Percentiles rank a stretch among this genome's conserved stretches.
Conservation (phyloP, 2,888 invertebrate genomes). For the Lycia hirtaria region DNA sequence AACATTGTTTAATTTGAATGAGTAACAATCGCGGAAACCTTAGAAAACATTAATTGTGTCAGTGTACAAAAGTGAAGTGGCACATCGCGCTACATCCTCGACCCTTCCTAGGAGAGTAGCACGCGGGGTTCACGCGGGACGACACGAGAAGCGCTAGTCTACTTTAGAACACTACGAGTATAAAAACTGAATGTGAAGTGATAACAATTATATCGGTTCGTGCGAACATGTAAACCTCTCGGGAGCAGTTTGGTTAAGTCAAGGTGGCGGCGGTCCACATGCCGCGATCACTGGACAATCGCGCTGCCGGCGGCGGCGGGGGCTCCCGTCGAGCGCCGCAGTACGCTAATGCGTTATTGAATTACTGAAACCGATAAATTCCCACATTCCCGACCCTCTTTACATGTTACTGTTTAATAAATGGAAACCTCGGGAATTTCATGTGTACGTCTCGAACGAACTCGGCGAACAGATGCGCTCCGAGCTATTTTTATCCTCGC, state of each 20-base stretch:
- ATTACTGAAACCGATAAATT: constrained; percentile 36
- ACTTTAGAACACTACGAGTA: background rate
- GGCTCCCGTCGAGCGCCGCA: background rate
- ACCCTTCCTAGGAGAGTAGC: too few relatives aligned
- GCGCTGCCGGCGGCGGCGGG: background rate
- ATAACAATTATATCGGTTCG: too few relatives aligned
- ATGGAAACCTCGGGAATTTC: constrained; percentile 24
- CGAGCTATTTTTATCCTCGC: background rate
- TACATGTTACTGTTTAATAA: constrained; percentile 35
- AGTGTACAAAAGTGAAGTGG: too few relatives aligned
- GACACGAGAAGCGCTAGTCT: background rate
- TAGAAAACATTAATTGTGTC: too few relatives aligned
- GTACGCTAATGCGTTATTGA: constrained; percentile 36
- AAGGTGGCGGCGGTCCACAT: too few relatives aligned
- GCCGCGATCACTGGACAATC: background rate
- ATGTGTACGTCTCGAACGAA: constrained; percentile 20
- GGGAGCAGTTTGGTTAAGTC: too few relatives aligned
- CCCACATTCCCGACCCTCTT: constrained; percentile 30
- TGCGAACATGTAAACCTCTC: too few relatives aligned
- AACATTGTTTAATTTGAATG: too few relatives aligned
- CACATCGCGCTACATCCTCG: too few relatives aligned
- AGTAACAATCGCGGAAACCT: too few relatives aligned
- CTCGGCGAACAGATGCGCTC: constrained; percentile 17
- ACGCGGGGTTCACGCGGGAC: too few relatives aligned
- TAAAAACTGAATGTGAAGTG: too few relatives aligned